Evolutionary conservation across 2,888 invertebrate species (phyloP), one percentile per base, ranked within the genome.

Genomic region (Zele albiditarsus): DNA sequence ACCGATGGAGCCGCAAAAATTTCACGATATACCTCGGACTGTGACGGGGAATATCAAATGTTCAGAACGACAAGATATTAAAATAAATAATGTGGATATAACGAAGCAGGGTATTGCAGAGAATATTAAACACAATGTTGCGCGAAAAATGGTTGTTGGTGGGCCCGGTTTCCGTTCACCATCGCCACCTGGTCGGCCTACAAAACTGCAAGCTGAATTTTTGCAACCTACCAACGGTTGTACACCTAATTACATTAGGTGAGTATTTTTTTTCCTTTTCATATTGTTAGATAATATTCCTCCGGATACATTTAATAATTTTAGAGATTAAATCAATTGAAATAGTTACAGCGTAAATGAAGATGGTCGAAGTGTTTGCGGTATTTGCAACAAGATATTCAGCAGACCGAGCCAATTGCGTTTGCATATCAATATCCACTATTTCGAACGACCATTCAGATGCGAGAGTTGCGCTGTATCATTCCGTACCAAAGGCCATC

Each of bases 401-500:
- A 95, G 94, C 78, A 97, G 98, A 89, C 95, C 96, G 77, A 96
- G 96, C 78, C 97, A 98, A 86, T 91, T 98, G 78, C 92, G 95
- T 79, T 91, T 98, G 79, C 98, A 98, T 90, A 95, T 97, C 89
- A 98, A 98, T 89, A 97, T 98, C 81, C 98, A 98, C 90, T 97
- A 97, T 85, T 94, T 98, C 91, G 98, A 98, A 89, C 92, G 97
- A 78, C 97, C 96, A 70, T 97, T 95, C 87, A 93, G 96, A 80
- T 98, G 98, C 89, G 96, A 97, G 83, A 94, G 96, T 3, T 98
- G 98, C 90, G 95, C 95, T 49, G 95, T 97, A 31, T 96, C 97
- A 83, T 98, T 98, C 88, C 96, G 84, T 94, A 97, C 57, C 93
- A 96, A 90, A 77, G 97, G 97, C 1, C 97, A 97, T 88, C 91